Evolutionary conservation across 2,888 invertebrate species (phyloP), one percentile per base, ranked within the genome.

Genomic region (Cerceris ruficornis): DNA sequence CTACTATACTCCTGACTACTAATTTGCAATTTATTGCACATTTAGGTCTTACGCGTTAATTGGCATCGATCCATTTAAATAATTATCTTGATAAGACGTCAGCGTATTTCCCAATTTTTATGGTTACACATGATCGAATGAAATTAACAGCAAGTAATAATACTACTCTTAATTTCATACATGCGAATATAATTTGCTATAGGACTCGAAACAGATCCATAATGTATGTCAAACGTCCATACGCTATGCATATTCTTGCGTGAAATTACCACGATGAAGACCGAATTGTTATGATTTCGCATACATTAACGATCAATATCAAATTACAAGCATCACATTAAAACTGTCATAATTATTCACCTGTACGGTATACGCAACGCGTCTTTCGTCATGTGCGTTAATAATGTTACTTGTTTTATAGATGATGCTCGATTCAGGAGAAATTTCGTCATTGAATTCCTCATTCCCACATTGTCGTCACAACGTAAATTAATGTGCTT

Each of bases 181-280:
- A 17, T n/a, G 46, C 39, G 8, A 28, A 0, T 50, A n/a, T 11
- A 66, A 13, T 39, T 7, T 46, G 15, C 11, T 49, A 43, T 39
- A 17, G 49, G 62, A 69, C 62, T 62, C 11, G 46, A 59, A 75
- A 28, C 28, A 42, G 15, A 9, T 50, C 28, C 46, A 61, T 54
- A 42, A 57, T 46, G 57, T 57, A 8, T 13, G 28, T 17, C 39
- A n/a, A 50, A 60, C 49, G 15, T 43, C 13, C 60, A 61, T 46
- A 49, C 14, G 15, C 15, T 62, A 14, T 50, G 57, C 61, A 74
- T 69, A 69, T 62, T 49, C 61, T 68, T 68, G 60, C 72, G 55
- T 60, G 46, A 43, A 67, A 72, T 72, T 72, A 72, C 59, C 68
- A 73, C 41, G 61, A 41, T 17, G 42, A 11, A 28, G 55, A 61